Percentiles rank a stretch among this genome's conserved stretches.
These are phyloP conservation scores for Micrasema longulum DNA, from an alignment of 1,140 invertebrate genomes.

Conservation along the genomic window DNA sequence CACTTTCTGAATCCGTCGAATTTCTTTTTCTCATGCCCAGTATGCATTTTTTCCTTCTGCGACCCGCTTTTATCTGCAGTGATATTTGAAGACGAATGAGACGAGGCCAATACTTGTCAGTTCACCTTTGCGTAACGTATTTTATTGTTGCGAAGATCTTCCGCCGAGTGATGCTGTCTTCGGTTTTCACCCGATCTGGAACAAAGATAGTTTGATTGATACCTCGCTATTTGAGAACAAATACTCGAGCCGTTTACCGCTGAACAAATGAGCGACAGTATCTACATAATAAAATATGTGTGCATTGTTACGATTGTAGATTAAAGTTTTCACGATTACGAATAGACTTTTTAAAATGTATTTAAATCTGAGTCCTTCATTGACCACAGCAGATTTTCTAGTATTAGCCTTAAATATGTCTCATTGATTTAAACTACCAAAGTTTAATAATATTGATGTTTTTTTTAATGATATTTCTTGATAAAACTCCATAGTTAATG, in stretches of 20 bases:
- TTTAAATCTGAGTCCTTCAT: too few species aligned
- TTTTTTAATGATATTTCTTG: too few species aligned
- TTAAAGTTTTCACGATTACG: too few species aligned
- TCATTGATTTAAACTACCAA: too few species aligned
- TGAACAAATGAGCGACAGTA: too few species aligned
- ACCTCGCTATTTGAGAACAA: background rate
- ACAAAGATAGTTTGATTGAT: conserved; percentile 19
- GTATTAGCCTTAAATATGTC: too few species aligned
- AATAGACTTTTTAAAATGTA: too few species aligned
- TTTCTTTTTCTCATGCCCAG: conserved; percentile 29
- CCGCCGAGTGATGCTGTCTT: conserved; percentile 5
- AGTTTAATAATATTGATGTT: too few species aligned
- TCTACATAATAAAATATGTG: too few species aligned
- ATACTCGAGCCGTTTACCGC: background rate
- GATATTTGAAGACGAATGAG: conserved; percentile 18
- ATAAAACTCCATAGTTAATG: too few species aligned
- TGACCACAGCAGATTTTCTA: too few species aligned
- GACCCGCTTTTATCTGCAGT: conserved; percentile 12
- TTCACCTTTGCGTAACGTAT: conserved; percentile 25
- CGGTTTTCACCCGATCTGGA: conserved; percentile 33
- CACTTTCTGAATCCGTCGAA: conserved; percentile 33
- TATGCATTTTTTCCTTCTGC: conserved; percentile 6
- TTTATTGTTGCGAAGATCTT: conserved; percentile 24
- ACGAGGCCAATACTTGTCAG: conserved; percentile 14
- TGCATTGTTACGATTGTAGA: too few species aligned